These are phyloP conservation scores for Cyrtonyx montezumae DNA, from an alignment of 2,113 vertebrate species.

Conservation along the genomic window DNA sequence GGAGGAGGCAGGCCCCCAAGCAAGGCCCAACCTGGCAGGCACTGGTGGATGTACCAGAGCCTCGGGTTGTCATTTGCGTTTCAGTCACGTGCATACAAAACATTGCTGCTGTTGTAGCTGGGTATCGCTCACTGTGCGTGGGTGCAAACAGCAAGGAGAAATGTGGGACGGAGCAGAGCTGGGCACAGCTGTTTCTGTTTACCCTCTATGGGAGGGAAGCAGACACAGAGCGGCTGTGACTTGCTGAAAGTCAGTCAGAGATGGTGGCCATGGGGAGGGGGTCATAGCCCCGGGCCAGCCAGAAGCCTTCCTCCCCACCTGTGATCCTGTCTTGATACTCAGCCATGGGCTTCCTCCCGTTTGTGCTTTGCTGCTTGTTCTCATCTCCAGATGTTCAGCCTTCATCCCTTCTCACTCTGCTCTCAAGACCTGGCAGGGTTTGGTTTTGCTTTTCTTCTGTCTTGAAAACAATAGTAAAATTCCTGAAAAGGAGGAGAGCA, in stretches of 20 bases:
- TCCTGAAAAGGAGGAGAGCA: slow-evolving; percentile 2
- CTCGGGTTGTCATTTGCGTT: slow-evolving; percentile 6
- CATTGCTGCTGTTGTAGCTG: slow-evolving; percentile 18
- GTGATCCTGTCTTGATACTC: rapidly evolving
- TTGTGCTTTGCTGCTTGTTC: rapidly evolving
- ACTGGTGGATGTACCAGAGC: slow-evolving; percentile 19
- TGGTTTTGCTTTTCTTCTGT: not conserved
- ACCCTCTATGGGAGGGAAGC: slow-evolving; percentile 7
- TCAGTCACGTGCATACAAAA: slow-evolving; percentile 35
- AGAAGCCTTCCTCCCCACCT: not conserved
- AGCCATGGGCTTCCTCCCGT: rapidly evolving
- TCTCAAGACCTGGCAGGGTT: not conserved
- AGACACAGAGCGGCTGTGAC: not conserved
- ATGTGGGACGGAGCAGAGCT: slow-evolving; percentile 57
- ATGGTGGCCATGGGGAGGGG: not conserved
- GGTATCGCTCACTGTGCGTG: slow-evolving; percentile 31
- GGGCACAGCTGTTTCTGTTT: slow-evolving; percentile 62
- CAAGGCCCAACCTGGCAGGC: not conserved
- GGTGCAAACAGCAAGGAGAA: slow-evolving; percentile 50
- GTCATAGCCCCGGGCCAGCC: rapidly evolving
- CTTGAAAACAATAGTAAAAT: slow-evolving; percentile 39
- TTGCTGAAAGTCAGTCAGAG: not conserved
- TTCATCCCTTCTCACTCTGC: not conserved
- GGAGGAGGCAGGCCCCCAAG: not conserved
- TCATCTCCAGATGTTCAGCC: not conserved